These are phyloP conservation scores for Amniataba percoides DNA, from an alignment of 2,797 vertebrate species.

Conservation along the genomic window DNA sequence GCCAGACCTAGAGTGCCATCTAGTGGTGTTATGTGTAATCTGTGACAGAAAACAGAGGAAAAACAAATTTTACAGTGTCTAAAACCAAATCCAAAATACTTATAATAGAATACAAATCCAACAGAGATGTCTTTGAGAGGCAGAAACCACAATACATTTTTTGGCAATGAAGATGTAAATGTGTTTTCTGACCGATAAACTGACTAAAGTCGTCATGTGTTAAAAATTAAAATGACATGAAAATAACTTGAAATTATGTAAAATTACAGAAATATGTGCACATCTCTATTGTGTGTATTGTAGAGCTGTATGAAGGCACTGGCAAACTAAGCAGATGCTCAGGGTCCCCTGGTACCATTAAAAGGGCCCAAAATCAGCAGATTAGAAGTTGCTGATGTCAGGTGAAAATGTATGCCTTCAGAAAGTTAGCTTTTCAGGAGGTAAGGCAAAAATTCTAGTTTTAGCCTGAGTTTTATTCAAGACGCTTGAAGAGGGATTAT, in stretches of 20 bases:
- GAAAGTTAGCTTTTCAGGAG: neutral
- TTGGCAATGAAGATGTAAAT: neutral
- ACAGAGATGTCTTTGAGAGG: neutral
- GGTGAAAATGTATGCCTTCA: neutral
- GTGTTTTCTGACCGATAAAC: neutral
- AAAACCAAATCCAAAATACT: too few species aligned
- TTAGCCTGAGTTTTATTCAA: neutral
- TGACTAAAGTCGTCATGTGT: neutral
- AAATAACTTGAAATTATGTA: neutral
- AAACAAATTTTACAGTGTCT: neutral
- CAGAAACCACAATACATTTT: neutral
- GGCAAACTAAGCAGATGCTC: neutral
- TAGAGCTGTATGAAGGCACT: neutral
- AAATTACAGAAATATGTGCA: neutral
- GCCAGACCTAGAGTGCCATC: conserved; percentile 51
- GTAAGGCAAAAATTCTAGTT: neutral
- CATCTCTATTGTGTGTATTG: neutral
- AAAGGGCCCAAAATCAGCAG: neutral
- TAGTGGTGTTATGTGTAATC: conserved; percentile 35
- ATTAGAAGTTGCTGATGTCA: neutral
- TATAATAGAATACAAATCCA: neutral
- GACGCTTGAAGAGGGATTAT: neutral
- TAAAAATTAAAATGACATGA: neutral
- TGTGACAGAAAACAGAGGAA: neutral
- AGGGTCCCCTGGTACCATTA: neutral